Evolutionary conservation across 2,797 vertebrate genomes (phyloP).

Genomic region (Muscicapa comitata): DNA sequence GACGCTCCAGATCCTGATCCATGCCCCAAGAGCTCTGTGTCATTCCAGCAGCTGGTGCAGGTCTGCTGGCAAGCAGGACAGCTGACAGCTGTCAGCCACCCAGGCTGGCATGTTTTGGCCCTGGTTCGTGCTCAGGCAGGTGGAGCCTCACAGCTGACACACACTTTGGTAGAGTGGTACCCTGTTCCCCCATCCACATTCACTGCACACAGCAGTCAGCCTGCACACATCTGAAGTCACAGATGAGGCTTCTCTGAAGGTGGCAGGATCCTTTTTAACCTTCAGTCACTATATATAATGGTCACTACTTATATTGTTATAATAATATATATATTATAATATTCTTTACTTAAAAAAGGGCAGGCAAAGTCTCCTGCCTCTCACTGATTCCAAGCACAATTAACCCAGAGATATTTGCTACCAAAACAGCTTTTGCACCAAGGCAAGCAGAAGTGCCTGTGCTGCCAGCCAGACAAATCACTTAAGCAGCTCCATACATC

Average conservation of each 20-base stretch:
- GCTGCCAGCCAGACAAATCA: neutral
- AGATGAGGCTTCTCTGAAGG: neutral
- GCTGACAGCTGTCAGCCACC: neutral
- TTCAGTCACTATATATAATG: constrained; percentile 32
- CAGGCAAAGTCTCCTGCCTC: neutral
- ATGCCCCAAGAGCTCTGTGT: neutral
- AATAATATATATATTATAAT: constrained; percentile 38
- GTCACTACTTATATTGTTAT: constrained; percentile 42
- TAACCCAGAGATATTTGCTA: neutral
- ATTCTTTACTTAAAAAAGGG: constrained; percentile 34
- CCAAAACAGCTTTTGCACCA: neutral
- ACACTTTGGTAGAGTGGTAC: neutral
- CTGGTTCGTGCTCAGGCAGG: neutral
- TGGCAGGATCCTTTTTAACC: neutral
- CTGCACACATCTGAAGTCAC: neutral
- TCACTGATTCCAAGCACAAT: neutral
- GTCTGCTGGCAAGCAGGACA: neutral
- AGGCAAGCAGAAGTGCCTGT: neutral
- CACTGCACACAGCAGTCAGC: neutral
- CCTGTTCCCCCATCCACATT: neutral
- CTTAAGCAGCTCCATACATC: neutral
- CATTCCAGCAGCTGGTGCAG: neutral
- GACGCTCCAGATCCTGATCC: neutral
- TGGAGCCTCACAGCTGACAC: neutral
- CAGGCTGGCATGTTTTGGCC: neutral